phyloP scores from a whole-genome alignment of 2,797 vertebrate genomes.

The Okamejei kenojei region DNA sequence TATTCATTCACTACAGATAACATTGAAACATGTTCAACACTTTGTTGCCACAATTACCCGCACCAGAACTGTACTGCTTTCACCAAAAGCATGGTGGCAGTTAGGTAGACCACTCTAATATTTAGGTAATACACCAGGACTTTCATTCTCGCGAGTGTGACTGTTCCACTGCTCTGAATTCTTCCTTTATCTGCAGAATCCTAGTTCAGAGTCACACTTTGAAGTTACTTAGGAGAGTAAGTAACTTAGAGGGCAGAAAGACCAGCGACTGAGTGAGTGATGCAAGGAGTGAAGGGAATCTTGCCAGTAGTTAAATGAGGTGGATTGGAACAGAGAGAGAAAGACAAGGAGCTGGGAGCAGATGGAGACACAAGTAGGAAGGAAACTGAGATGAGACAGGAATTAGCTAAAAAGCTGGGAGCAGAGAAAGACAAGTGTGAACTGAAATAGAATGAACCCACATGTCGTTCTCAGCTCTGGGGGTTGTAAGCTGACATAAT shows the following conservation, averaged over 20 bases:
- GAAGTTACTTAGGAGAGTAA: neutral
- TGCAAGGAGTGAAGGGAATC: constrained; percentile 1
- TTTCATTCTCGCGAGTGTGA: neutral
- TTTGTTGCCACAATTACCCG: neutral
- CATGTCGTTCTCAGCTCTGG: neutral
- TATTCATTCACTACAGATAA: neutral
- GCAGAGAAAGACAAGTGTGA: neutral
- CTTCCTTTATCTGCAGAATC: neutral
- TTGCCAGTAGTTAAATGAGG: constrained; percentile 11
- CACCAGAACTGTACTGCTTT: neutral
- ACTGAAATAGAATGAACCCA: neutral
- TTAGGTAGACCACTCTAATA: neutral
- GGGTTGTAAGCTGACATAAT: neutral
- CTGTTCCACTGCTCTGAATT: neutral
- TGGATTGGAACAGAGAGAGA: constrained; percentile 13
- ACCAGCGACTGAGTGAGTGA: neutral
- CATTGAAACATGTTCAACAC: neutral
- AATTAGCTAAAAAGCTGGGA: constrained; percentile 15
- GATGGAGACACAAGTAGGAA: neutral
- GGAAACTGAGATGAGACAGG: neutral
- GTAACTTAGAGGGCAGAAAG: neutral
- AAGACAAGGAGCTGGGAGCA: constrained; percentile 18
- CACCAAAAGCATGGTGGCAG: neutral
- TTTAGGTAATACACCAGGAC: neutral
- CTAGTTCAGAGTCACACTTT: neutral